phyloP scores from a whole-genome alignment of 2,888 invertebrate species.

The Isoperla grammatica region DNA sequence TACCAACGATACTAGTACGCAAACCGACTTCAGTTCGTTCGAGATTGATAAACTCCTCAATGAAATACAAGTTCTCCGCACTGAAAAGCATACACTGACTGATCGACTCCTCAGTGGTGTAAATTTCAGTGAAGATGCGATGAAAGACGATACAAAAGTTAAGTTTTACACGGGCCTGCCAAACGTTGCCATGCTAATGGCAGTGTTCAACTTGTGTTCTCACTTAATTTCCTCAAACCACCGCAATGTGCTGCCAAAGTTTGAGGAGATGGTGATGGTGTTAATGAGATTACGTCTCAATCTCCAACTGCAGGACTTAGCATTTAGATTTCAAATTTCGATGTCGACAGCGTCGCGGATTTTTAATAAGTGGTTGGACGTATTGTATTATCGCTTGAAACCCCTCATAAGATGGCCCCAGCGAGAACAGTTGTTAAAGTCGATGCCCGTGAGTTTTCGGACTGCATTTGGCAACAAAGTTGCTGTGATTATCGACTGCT shows the following conservation, averaged over 20 bases:
- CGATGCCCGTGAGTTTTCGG: slow-evolving; percentile 7
- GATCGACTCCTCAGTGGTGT: not conserved
- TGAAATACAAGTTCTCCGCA: too few species aligned
- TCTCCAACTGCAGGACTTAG: slow-evolving; percentile 6
- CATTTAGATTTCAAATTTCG: slow-evolving; percentile 5
- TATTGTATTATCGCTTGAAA: not conserved
- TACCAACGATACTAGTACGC: too few species aligned
- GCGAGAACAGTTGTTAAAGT: not conserved
- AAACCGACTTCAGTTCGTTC: not conserved
- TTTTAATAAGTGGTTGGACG: slow-evolving; percentile 9
- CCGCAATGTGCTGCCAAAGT: not conserved
- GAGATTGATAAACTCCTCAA: not conserved
- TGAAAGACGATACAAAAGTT: slow-evolving; percentile 3
- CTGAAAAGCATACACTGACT: not conserved
- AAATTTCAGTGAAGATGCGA: not conserved
- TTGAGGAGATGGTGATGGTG: slow-evolving; percentile 15
- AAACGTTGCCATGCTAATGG: not conserved
- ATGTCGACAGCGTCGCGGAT: slow-evolving; percentile 2
- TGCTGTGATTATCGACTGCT: too few species aligned
- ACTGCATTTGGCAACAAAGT: too few species aligned
- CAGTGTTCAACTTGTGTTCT: not conserved
- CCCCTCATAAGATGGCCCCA: not conserved
- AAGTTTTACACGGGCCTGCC: slow-evolving; percentile 14
- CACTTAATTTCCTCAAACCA: not conserved
- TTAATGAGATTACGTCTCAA: slow-evolving; percentile 15